phyloP scores from a whole-genome alignment of 2,888 invertebrate genomes.

The Perdita meconis region DNA sequence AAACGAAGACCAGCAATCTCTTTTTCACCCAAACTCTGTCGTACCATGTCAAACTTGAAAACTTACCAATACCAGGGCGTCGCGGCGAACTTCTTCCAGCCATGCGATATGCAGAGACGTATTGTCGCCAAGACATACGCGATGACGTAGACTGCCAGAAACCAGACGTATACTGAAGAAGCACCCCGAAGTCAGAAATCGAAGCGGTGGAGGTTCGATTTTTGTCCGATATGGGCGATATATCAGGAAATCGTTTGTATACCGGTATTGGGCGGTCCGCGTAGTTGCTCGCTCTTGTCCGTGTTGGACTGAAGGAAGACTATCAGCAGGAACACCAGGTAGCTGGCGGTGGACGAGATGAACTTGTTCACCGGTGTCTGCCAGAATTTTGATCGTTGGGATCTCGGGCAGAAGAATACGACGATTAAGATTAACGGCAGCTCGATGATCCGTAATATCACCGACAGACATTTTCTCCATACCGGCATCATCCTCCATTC shows the following conservation, averaged over 20 bases:
- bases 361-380: slow-evolving; percentile 89
- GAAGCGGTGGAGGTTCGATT: neutral
- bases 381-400: slow-evolving; percentile 85
- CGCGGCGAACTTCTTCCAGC: slow-evolving; percentile 86
- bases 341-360: slow-evolving; percentile 88
- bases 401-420: slow-evolving; percentile 84
- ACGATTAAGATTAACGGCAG: slow-evolving; percentile 84
- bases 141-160: slow-evolving; percentile 85
- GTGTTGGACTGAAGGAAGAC: slow-evolving; percentile 87
- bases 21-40: neutral
- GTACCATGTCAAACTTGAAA: neutral
- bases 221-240: neutral
- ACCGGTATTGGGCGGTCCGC: slow-evolving; percentile 87
- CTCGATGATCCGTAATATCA: slow-evolving; percentile 82
- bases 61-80: slow-evolving; percentile 87
- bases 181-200: slow-evolving; percentile 30
- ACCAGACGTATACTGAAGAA: slow-evolving; percentile 75
- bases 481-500: slow-evolving; percentile 86
- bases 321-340: slow-evolving; percentile 88
- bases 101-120: slow-evolving; percentile 86
- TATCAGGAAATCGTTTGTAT: slow-evolving; percentile 3
- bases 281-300: slow-evolving; percentile 86
- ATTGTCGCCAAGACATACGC: slow-evolving; percentile 86
- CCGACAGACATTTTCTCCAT: slow-evolving; percentile 81
- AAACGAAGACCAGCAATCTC: too few species aligned